Evolutionary conservation across 2,888 invertebrate genomes (phyloP), one percentile per base, ranked within the genome.

Genomic region (Disparrhopalites patrizii): DNA sequence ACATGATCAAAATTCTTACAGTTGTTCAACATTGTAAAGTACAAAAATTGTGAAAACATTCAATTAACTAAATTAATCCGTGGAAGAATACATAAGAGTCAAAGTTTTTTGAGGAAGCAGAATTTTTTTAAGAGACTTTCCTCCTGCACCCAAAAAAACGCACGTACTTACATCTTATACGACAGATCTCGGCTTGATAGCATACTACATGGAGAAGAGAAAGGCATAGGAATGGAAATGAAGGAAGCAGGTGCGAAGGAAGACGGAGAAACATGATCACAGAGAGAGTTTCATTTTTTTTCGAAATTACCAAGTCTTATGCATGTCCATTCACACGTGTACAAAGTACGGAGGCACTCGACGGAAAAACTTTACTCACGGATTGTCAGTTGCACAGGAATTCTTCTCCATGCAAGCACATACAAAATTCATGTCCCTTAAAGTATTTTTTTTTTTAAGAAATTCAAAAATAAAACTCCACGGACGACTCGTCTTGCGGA

Each of bases 181-280:
- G 20, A 40, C n/a, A 40, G n/a, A 3, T 40, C 4, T 40, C 10
- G 40, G n/a, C 20, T 40, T n/a, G n/a, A 5, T 40, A 40, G 13
- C 40, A 40, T n/a, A 40, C 40, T 3, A 40, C 40, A 10, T n/a
- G 20, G 4, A 20, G 4, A 40, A 18, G 13, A 8, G 36, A n/a
- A 5, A 40, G 40, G 20, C n/a, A 40, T 20, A 3, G 31, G 51
- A 30, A 60, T 47, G 50, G 61, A 61, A 51, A 36, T 61, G 51
- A 52, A 61, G 61, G 61, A 61, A 61, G 61, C 61, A 61, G 61
- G 61, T 61, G 61, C 38, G 51, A 61, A 61, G 61, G 51, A 61
- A 51, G 61, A 52, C 51, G 60, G 60, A 52, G 61, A 61, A 61
- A 61, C 38, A 61, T 61, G 61, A 61, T 61, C 61, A 51, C 18